Base-by-base conservation (phyloP, 2,888 invertebrate species). In the Cantharis lateralis region DNA sequence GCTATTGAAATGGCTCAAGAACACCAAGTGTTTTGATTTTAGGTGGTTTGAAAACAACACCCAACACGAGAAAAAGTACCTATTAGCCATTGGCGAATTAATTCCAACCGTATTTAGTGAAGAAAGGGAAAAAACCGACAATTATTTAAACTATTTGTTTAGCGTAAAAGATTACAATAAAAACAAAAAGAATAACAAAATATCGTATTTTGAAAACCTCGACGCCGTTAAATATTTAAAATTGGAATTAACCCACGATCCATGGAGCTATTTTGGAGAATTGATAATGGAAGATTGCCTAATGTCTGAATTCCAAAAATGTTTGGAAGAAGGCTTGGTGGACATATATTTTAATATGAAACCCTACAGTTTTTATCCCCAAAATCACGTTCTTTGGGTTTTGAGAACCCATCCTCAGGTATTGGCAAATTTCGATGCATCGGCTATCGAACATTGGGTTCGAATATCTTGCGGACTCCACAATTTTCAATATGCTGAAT, bases 11-110 rank as follows among this genome's bases (percentile, higher is more conserved):
- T 48, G n/a, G 48, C n/a, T 9, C 7, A 48, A 48, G 7, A 48
- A n/a, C 9, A 7, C 0, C 0, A 0, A 5, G 1, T 7, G 0
- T n/a, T 7, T 0, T 48, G 9, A 2, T 2, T 48, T n/a, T 5
- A 0, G 0, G n/a, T 48, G 48, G 48, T 48, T 13, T 5, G 1
- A n/a, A 7, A n/a, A 48, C 0, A 48, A 48, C n/a, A 3, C n/a
- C 1, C n/a, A 66, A 2, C 24, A 66, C 24, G n/a, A 66, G 1
- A 20, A 24, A 1, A 13, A 9, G n/a, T 5, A 0, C 1, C 5
- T 66, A 2, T n/a, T n/a, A 24, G 13, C n/a, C 24, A 9, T n/a
- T 7, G 20, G 7, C 11, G 20, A 66, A 66, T 24, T 66, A n/a
- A 66, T 66, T n/a, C 24, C 64, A 20, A 13, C 20, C 13, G 20